A percentile compares a stretch with the other conserved stretches of the same genome.
These are phyloP conservation scores for Heliconius erato DNA, from an alignment of 2,888 invertebrate genomes.

Conservation along the genomic window DNA sequence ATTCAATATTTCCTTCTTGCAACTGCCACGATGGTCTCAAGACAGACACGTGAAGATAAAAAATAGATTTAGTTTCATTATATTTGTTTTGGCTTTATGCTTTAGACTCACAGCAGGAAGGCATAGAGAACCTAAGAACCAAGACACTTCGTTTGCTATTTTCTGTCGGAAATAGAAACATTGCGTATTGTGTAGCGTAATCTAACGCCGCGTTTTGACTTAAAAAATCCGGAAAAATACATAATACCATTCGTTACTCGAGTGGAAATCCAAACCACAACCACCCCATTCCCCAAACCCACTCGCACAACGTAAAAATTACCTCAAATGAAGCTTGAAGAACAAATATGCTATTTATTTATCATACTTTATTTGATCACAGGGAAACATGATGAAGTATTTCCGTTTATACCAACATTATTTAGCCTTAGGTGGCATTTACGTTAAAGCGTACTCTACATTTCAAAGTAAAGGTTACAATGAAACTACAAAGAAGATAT, in stretches of 20 bases:
- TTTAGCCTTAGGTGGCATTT: slow-evolving; percentile 25
- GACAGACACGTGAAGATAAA: too few relatives aligned
- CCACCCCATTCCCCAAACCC: too few relatives aligned
- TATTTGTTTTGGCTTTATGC: too few relatives aligned
- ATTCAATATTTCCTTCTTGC: too few relatives aligned
- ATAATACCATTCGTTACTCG: background rate
- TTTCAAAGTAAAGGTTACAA: slow-evolving; percentile 54
- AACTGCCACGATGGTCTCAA: too few relatives aligned
- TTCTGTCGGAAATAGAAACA: background rate
- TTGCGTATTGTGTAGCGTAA: background rate
- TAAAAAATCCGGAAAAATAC: background rate
- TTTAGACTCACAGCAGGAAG: too few relatives aligned
- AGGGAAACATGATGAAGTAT: background rate
- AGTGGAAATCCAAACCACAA: background rate
- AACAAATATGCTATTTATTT: background rate
- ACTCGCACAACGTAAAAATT: background rate
- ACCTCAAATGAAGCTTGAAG: background rate
- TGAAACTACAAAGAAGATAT: slow-evolving; percentile 56
- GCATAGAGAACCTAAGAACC: too few relatives aligned
- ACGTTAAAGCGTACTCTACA: slow-evolving; percentile 31
- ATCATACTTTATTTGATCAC: background rate
- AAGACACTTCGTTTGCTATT: too few relatives aligned
- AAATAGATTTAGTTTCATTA: too few relatives aligned
- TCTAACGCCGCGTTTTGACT: too few relatives aligned
- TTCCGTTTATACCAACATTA: slow-evolving; percentile 16